phyloP scores from a whole-genome alignment of 2,113 vertebrate genomes.

The Pygoscelis adeliae region DNA sequence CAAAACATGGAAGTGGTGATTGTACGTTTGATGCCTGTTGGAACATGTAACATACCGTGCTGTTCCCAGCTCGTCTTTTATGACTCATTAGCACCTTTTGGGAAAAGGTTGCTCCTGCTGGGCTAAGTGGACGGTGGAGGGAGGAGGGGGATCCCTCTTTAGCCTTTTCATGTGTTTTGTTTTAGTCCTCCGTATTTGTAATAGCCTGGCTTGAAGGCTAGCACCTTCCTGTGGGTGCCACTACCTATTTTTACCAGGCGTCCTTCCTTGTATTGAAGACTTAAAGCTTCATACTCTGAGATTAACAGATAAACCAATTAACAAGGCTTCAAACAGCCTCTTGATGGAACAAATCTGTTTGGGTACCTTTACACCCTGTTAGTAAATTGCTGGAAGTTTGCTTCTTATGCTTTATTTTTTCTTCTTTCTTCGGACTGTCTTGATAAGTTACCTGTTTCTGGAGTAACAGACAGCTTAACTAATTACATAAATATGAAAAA shows the following conservation, averaged over 20 bases:
- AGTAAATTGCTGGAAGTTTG: conserved; percentile 42
- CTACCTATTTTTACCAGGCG: background rate
- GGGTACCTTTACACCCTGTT: background rate
- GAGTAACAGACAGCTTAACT: conserved; percentile 6
- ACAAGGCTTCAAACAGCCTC: conserved; percentile 43
- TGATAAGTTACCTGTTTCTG: conserved; percentile 2
- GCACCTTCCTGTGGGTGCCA: conserved; percentile 15
- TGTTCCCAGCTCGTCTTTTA: conserved; percentile 22
- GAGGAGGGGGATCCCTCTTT: background rate
- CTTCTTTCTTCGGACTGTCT: background rate
- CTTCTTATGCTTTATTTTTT: background rate
- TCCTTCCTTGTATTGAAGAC: conserved; percentile 52
- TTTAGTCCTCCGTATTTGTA: conserved; percentile 53
- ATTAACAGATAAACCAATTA: conserved; percentile 52
- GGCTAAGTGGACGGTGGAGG: background rate
- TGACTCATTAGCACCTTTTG: conserved; percentile 15
- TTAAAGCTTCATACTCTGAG: conserved; percentile 40
- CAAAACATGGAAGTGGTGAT: background rate
- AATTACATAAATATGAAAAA: conserved; percentile 38
- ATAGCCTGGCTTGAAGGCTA: conserved; percentile 9
- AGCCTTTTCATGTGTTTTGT: conserved; percentile 37
- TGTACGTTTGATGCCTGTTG: background rate
- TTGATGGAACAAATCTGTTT: conserved; percentile 32
- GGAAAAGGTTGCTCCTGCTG: conserved; percentile 14
- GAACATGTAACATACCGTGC: background rate